Evolutionary conservation across 1,140 invertebrate species (phyloP).

Genomic region (Antheraea mylitta): DNA sequence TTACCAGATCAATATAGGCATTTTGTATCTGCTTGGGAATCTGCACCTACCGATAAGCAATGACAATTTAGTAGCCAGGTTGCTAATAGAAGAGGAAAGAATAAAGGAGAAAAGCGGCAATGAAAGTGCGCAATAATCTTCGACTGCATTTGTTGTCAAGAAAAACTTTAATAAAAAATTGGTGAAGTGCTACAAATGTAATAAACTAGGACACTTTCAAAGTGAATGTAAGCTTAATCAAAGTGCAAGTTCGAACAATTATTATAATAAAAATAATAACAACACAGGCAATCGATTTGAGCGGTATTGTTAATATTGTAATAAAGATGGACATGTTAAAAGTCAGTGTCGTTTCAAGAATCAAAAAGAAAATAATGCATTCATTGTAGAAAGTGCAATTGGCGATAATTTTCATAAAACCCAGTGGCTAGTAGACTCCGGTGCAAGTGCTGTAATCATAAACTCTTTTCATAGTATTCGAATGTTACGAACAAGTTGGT

Average conservation of each 20-base stretch:
- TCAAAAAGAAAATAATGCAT: conserved; percentile 30
- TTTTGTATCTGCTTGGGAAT: conserved; percentile 17
- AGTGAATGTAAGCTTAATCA: conserved; percentile 28
- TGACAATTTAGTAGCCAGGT: conserved; percentile 40
- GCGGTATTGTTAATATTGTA: conserved; percentile 39
- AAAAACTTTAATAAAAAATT: conserved; percentile 20
- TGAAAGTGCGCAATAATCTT: conserved; percentile 12
- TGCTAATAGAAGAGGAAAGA: conserved; percentile 49
- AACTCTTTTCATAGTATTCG: conserved; percentile 26
- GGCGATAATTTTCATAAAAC: conserved; percentile 19
- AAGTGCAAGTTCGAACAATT: conserved; percentile 17
- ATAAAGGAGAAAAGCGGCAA: conserved; percentile 28
- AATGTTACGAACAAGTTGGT: conserved; percentile 19
- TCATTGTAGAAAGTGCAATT: conserved; percentile 22
- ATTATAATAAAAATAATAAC: too few species aligned
- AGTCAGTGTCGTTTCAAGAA: conserved; percentile 34
- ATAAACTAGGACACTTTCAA: conserved; percentile 34
- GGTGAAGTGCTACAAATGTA: conserved; percentile 37
- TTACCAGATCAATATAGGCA: conserved; percentile 19
- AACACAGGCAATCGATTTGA: too few species aligned
- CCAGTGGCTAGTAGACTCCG: conserved; percentile 37
- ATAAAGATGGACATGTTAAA: conserved; percentile 35
- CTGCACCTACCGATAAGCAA: conserved; percentile 32
- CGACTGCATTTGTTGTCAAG: conserved; percentile 27
- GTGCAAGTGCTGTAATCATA: conserved; percentile 27